Base-by-base conservation (phyloP, 2,888 invertebrate genomes). In the Sturmia bella region DNA sequence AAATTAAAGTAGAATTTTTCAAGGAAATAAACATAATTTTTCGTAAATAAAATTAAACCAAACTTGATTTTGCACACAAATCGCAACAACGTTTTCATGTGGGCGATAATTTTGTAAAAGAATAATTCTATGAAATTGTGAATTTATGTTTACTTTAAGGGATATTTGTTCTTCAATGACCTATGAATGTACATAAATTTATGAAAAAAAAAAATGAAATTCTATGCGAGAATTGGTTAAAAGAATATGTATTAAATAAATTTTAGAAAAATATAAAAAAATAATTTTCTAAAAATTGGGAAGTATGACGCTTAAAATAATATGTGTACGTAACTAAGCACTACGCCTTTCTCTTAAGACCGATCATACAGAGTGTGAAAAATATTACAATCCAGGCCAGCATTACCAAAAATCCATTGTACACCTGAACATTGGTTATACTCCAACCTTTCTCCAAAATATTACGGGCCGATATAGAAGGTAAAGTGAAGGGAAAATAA, bases 401-500 rank as follows among this genome's bases (percentile, higher is more conserved):
- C 27, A 94, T 93, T 0, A 95, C 93, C 0, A 95, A 88, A 86
- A 96, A 95, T 0, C 97, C 97, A 69, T 92, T 92, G 89, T 95
- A 95, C 11, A 97, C 96, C 17, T 94, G 92, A 0, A 93, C 92
- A 76, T 96, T 92, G 0, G 92, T 90, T 43, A 97, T 91, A 0
- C 93, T 89, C 92, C 94, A 94, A 0, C 97, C 97, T 88, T 95
- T 95, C 80, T 94, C 94, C 86, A 96, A 92, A 70, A 97, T 92
- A 85, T 94, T 94, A 80, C 97, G 92, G 68, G 97, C 92, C 0
- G 97, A 94, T 81, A 94, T 93, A 0, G 95, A 94, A 0, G 97
- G 95, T 68, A 96, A 91, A 0, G 97, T 98, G 88, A 96, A 95
- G 0, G 98, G 98, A 4, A 96, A 91, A 1, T 92, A 88, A 61